Base-by-base conservation (phyloP, 37 sponge, comb jelly and placozoan species). In the Aphrocallistes beatrix region DNA sequence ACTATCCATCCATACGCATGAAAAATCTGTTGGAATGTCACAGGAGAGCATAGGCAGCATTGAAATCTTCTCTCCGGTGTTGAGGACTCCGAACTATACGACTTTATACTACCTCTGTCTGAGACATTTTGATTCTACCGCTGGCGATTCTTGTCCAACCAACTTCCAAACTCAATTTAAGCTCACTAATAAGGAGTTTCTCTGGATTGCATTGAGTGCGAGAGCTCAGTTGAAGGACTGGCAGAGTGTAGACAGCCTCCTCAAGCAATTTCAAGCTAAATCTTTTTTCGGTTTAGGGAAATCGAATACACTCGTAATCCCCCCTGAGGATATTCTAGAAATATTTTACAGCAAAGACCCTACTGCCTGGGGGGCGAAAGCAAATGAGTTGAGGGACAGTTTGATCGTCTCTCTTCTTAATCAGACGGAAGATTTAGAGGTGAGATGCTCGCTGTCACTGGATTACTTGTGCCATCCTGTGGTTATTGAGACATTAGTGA, bases 41-140 rank as follows among this genome's bases (percentile, higher is more conserved):
- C 75, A 60, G n/a, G 75, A 60, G 3, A 30, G 75, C 6, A 60
- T 60, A 3, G 8, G 75, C 8, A 13, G 75, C 3, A 28, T 60
- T 32, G 75, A 60, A 60, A 60, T 60, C 8, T 60, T 19, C 75
- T 25, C 28, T 13, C 75, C 75, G 3, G 75, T 60, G 10, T 28
- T 60, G 75, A 60, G n/a, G n/a, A 60, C 75, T 25, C 75, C 75
- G 75, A 60, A 60, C 21, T 60, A 32, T 60, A 60, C 75, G n/a
- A 60, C 75, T 60, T 60, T 60, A 60, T 60, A 60, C 34, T 60
- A 60, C n/a, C 75, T 60, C 8, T 60, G 75, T 60, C 21, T 60
- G 34, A 19, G 21, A 60, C 75, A 60, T 60, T 60, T 60, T 60
- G 3, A 60, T 13, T 60, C 75, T 13, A 47, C 13, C 17, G 17